Conservation (phyloP, 2,797 vertebrate species). For the Okamejei kenojei region DNA sequence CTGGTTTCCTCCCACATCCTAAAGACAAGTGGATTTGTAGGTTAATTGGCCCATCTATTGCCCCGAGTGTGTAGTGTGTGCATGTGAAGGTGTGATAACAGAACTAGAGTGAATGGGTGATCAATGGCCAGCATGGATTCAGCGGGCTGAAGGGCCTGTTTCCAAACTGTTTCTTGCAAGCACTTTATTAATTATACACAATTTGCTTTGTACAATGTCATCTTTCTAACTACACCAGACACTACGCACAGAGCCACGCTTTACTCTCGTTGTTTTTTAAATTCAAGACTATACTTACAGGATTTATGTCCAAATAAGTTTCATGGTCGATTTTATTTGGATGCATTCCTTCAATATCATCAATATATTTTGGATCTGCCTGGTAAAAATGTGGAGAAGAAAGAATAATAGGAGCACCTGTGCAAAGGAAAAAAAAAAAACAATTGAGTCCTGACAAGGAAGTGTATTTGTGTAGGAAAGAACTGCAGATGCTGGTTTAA, state of each 20-base stretch:
- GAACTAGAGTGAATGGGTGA: too few species aligned
- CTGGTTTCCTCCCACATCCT: too few species aligned
- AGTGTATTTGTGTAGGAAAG: neutral
- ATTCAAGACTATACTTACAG: constrained; percentile 62
- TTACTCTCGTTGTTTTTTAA: neutral
- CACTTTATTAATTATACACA: neutral
- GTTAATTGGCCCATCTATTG: too few species aligned
- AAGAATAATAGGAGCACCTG: constrained; percentile 86
- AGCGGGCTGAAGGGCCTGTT: too few species aligned
- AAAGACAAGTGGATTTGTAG: too few species aligned
- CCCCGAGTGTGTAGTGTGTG: too few species aligned
- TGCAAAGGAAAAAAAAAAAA: constrained; percentile 41
- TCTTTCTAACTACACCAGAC: neutral
- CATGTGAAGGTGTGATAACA: too few species aligned
- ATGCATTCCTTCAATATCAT: constrained; percentile 72
- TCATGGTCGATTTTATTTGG: constrained; percentile 77
- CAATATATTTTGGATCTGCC: constrained; percentile 68
- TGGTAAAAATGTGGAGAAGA: constrained; percentile 95
- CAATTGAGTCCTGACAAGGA: neutral
- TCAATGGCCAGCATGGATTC: too few species aligned
- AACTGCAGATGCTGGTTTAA: too few species aligned
- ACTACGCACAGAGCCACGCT: neutral
- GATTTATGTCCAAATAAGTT: constrained; percentile 77
- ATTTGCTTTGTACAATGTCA: neutral
- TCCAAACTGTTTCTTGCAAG: neutral